A percentile compares a stretch with the other conserved stretches of the same genome.
These are phyloP conservation scores for Brachypalpus laphriformis DNA, from an alignment of 2,888 invertebrate species.

Conservation along the genomic window DNA sequence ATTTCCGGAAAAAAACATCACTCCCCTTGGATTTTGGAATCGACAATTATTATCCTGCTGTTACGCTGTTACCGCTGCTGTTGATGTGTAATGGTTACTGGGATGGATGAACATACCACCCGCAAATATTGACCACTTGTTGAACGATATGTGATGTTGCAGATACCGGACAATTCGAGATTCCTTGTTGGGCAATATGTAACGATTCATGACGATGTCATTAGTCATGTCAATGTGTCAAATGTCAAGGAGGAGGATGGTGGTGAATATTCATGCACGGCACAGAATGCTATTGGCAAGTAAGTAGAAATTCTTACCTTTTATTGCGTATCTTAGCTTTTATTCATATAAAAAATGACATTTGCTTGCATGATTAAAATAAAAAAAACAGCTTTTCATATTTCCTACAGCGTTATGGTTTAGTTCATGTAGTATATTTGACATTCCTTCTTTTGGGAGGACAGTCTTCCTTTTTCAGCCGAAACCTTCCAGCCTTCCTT, in stretches of 20 bases:
- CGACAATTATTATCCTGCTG: constrained; percentile 43
- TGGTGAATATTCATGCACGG: constrained; percentile 93
- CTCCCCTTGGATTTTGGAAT: constrained; percentile 26
- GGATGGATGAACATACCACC: constrained; percentile 28
- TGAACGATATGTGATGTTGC: constrained; percentile 39
- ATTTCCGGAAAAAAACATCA: constrained; percentile 25
- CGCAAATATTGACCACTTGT: constrained; percentile 63
- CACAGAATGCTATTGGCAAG: constrained; percentile 91
- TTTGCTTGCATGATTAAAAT: too few species aligned
- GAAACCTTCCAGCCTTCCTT: too few species aligned
- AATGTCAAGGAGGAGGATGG: constrained; percentile 94
- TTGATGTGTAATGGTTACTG: constrained; percentile 33
- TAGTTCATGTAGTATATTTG: too few species aligned
- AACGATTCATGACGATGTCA: constrained; percentile 95
- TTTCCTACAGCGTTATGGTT: too few species aligned
- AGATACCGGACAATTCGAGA: constrained; percentile 85
- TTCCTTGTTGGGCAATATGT: constrained; percentile 96
- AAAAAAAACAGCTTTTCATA: too few species aligned
- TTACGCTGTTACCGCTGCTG: constrained; percentile 12
- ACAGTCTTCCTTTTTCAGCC: too few species aligned
- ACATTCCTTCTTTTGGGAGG: too few species aligned
- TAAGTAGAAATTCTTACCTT: constrained; percentile 77
- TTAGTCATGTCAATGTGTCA: constrained; percentile 95
- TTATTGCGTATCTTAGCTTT: background rate
- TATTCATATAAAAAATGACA: too few species aligned